Conservation (phyloP, 2,888 invertebrate species). For the Salticus scenicus region DNA sequence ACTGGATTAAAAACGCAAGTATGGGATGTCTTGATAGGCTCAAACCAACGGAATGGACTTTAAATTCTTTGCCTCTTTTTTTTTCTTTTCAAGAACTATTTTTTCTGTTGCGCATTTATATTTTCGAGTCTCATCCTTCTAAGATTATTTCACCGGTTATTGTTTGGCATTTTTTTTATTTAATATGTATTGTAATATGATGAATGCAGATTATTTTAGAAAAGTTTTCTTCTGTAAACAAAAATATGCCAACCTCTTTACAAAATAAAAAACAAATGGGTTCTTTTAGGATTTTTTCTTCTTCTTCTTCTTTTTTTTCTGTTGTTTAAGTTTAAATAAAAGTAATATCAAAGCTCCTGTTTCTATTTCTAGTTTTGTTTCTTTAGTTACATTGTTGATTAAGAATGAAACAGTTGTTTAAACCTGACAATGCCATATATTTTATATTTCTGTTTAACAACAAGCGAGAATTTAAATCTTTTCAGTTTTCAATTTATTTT, state of each 20-base stretch:
- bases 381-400: too few relatives aligned
- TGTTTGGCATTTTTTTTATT: background rate
- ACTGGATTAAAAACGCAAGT: slow-evolving; percentile 54
- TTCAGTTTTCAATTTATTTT: too few relatives aligned
- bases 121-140: background rate
- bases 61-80: background rate
- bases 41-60: background rate
- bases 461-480: too few relatives aligned
- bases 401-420: too few relatives aligned
- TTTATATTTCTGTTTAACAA: too few relatives aligned
- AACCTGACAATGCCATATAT: too few relatives aligned
- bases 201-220: background rate
- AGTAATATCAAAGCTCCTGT: too few relatives aligned
- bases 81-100: background rate
- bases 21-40: background rate
- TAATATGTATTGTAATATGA: background rate
- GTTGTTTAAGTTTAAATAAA: too few relatives aligned
- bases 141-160: background rate
- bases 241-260: background rate
- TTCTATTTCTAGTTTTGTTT: too few relatives aligned
- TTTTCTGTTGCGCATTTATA: background rate
- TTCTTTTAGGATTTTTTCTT: too few relatives aligned
- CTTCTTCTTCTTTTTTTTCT: too few relatives aligned
- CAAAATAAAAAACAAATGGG: background rate
- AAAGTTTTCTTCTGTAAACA: background rate